Evolutionary conservation across 2,888 invertebrate species (phyloP).

Genomic region (Doris montereyensis): DNA sequence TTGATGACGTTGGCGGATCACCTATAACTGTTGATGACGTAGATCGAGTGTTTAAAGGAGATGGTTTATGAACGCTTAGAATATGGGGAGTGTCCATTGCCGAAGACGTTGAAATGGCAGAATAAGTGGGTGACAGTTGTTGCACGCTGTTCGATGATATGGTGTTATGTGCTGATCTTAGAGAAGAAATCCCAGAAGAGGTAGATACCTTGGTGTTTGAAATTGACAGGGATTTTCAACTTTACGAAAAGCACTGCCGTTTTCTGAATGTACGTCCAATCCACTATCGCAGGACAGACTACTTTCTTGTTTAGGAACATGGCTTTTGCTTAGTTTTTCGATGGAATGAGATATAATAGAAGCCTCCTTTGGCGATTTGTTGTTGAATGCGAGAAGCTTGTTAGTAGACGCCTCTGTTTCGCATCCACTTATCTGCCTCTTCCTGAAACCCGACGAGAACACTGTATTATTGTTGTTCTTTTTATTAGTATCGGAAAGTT

Average conservation of each 20-base stretch:
- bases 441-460: neutral
- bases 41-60: neutral
- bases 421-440: conserved; percentile 3
- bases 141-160: too few species aligned
- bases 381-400: conserved; percentile 15
- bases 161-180: too few species aligned
- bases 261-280: conserved; percentile 38
- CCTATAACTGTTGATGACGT: neutral
- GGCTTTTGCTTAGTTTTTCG: conserved; percentile 32
- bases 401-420: neutral
- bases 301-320: too few species aligned
- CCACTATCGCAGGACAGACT: conserved; percentile 7
- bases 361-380: neutral
- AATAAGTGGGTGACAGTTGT: too few species aligned
- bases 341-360: conserved; percentile 32
- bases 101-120: conserved; percentile 12
- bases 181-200: too few species aligned
- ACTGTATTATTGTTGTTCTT: neutral
- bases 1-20: conserved; percentile 19
- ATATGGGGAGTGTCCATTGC: neutral
- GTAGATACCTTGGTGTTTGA: neutral
- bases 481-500: neutral
- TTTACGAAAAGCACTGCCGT: conserved; percentile 65
- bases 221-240: conserved; percentile 53
- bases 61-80: too few species aligned